Evolutionary conservation across 2,113 vertebrate species (phyloP), one percentile per base, ranked within the genome.

Genomic region (Engystomops pustulosus): DNA sequence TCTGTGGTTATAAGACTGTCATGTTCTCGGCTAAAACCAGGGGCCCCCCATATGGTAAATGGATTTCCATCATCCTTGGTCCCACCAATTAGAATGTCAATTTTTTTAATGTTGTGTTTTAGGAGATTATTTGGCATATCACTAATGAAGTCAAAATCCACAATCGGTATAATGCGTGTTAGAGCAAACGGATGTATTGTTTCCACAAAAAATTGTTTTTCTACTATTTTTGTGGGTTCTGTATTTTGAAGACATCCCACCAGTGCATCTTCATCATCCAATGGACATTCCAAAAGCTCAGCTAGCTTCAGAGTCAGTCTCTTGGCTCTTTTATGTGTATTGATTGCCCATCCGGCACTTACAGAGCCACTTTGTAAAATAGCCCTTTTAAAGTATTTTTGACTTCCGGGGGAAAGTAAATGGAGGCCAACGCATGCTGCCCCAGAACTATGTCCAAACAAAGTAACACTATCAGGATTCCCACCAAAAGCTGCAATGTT

Each of bases 371-470:
- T 95, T 88, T 95, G 88, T 81, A 95, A 85, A 62, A 93, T 89
- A 11, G 90, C 92, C 23, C 89, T 89, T 1, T 87, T 86, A 75
- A 94, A 94, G 18, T 92, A 88, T 18, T 38, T 47, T 0, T 89
- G 88, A 79, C 94, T 95, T 27, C 88, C 89, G 0, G 90, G 88
- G 0, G 93, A 95, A 72, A 95, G 85, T 41, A 95, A 85, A 53
- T 95, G 94, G 27, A 88, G 87, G 62, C 89, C 90, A 12, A 94
- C 90, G 15, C 89, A 90, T 4, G 25, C 90, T 45, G 89, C 88
- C 1, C 94, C 95, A 23, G 91, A 92, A 41, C 94, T 94, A 41
- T 93, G 90, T 3, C 93, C 95, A 84, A 94, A 93, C 45, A 95
- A 58, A 45, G 94, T 94, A 75, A 94, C 87, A 80, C 90, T 89